Evolutionary conservation across 2,888 invertebrate genomes (phyloP), one percentile per base, ranked within the genome.

Genomic region (Acleris literana): DNA sequence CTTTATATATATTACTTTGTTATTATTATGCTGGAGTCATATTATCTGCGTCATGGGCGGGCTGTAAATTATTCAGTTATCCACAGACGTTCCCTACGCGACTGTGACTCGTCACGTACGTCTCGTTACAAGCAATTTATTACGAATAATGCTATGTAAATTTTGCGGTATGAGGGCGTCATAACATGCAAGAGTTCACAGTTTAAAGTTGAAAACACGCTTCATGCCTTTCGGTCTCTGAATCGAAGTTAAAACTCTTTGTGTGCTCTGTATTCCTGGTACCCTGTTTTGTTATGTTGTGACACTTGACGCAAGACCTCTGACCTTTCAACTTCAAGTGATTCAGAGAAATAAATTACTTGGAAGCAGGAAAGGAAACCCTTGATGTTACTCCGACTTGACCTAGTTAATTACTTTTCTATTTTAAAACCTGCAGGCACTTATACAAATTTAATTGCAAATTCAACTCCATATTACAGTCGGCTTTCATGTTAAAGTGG

Each of bases 71-170:
- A 80, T 81, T 81, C 79, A 74, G 83, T 84, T 86, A 86, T 82
- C 83, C 81, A 69, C 70, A 77, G 76, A 76, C 85, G 83, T 77
- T 76, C 39, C 39, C 13, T 11, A 39, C 39, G 71, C 70, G 68
- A 74, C 57, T 54, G 72, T 77, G 69, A 77, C 73, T 81, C 80
- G 81, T 84, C 88, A 86, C 88, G 86, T 86, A 76, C 80, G 74
- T 76, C 83, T 79, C 86, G 85, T 88, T 86, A 85, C 78, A 75
- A 76, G 78, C 81, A 83, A 87, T 87, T 85, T 86, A 83, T 84
- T 79, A 80, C 78, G 76, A 78, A 80, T 81, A 81, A 83, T 81
- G 76, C 75, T 71, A 85, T 86, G 87, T 81, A 82, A 85, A 87
- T 83, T 78, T 70, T 67, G 73, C 60, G 68, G 74, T 75, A 80